Conservation (phyloP, 2,888 invertebrate species). For the Callimorpha dominula region DNA sequence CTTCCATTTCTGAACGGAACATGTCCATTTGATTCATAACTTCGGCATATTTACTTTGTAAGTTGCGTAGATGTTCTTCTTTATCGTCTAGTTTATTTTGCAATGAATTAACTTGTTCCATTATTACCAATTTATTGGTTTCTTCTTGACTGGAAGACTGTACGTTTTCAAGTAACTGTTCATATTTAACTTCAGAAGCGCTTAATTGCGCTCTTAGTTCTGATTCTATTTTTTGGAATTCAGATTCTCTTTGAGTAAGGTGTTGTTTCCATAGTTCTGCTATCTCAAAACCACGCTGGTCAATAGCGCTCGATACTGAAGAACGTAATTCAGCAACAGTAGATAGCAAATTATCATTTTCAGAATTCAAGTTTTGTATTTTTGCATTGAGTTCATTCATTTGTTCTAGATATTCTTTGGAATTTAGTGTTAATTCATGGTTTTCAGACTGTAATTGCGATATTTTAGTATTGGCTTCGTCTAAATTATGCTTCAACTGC, state of each 20-base stretch:
- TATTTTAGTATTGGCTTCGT: slow-evolving; percentile 76
- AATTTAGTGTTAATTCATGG: slow-evolving; percentile 53
- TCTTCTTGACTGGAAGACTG: slow-evolving; percentile 82
- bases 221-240: slow-evolving; percentile 85
- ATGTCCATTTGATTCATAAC: slow-evolving; percentile 75
- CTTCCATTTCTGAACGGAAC: slow-evolving; percentile 80
- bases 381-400: slow-evolving; percentile 70
- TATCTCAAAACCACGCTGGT: slow-evolving; percentile 89
- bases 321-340: slow-evolving; percentile 80
- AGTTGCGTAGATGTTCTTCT: slow-evolving; percentile 73
- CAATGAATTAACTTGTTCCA: slow-evolving; percentile 76
- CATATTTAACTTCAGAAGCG: slow-evolving; percentile 81
- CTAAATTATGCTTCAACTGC: slow-evolving; percentile 63
- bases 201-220: slow-evolving; percentile 83
- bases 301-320: slow-evolving; percentile 85
- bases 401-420: slow-evolving; percentile 58
- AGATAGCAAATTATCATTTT: slow-evolving; percentile 79
- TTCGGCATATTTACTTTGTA: slow-evolving; percentile 79
- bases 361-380: slow-evolving; percentile 72
- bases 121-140: slow-evolving; percentile 75
- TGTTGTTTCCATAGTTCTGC: slow-evolving; percentile 91
- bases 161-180: slow-evolving; percentile 77
- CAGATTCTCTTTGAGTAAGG: slow-evolving; percentile 88
- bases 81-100: slow-evolving; percentile 81
- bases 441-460: slow-evolving; percentile 64